Conservation (phyloP, 1,140 invertebrate species). For the Ephestia elutella region DNA sequence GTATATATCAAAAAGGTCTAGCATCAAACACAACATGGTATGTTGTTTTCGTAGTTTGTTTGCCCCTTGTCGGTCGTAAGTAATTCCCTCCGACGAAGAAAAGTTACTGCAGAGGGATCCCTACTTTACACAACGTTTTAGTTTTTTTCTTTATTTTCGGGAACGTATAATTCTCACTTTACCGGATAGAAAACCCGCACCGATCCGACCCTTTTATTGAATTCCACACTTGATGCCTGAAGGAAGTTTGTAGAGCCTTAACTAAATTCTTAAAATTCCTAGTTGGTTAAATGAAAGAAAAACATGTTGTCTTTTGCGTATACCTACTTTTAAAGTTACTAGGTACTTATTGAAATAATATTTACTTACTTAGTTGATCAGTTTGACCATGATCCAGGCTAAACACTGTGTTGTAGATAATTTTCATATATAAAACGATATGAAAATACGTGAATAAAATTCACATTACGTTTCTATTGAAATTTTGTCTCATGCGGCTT, state of each 20-base stretch:
- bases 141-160: slow-evolving; percentile 45
- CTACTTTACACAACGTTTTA: slow-evolving; percentile 37
- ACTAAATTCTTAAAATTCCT: slow-evolving; percentile 46
- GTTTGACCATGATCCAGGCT: neutral
- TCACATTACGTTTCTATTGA: too few relatives aligned
- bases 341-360: too few relatives aligned
- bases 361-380: too few relatives aligned
- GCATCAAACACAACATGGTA: slow-evolving; percentile 37
- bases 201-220: slow-evolving; percentile 50
- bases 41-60: slow-evolving; percentile 44
- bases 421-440: too few relatives aligned
- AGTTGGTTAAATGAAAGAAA: neutral
- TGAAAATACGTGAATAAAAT: too few relatives aligned
- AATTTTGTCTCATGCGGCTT: neutral
- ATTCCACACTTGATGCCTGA: slow-evolving; percentile 49
- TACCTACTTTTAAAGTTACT: too few relatives aligned
- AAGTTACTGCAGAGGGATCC: slow-evolving; percentile 40
- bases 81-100: slow-evolving; percentile 46
- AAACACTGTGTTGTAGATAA: too few relatives aligned
- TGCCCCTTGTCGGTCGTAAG: slow-evolving; percentile 45
- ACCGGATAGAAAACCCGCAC: slow-evolving; percentile 37
- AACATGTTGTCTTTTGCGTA: neutral
- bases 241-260: slow-evolving; percentile 46
- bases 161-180: slow-evolving; percentile 57
- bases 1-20: slow-evolving; percentile 25